phyloP scores from a whole-genome alignment of 2,888 invertebrate genomes.

The Cylloceria caligata region DNA sequence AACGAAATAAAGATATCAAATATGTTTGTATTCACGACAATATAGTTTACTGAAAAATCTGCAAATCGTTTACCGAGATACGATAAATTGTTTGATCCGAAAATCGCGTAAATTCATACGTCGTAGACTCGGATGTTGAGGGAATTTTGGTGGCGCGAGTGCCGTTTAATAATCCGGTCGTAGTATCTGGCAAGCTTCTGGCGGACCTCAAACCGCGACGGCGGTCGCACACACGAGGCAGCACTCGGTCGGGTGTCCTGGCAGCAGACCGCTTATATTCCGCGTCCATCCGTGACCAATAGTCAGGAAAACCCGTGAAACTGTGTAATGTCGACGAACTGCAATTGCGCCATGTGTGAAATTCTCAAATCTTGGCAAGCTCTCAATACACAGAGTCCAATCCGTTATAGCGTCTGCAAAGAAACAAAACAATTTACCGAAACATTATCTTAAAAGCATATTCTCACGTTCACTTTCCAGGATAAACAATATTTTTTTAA shows the following conservation, averaged over 20 bases:
- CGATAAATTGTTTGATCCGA: slow-evolving; percentile 22
- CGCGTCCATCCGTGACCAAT: slow-evolving; percentile 35
- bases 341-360: slow-evolving; percentile 11
- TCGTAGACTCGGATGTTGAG: slow-evolving; percentile 50
- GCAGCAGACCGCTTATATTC: slow-evolving; percentile 33
- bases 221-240: slow-evolving; percentile 75
- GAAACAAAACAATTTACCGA: neutral
- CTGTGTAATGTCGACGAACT: slow-evolving; percentile 22
- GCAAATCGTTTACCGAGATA: neutral
- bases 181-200: slow-evolving; percentile 74
- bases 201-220: slow-evolving; percentile 83
- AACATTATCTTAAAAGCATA: neutral
- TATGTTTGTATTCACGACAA: neutral
- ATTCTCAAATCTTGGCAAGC: slow-evolving; percentile 9
- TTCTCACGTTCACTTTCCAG: too few relatives aligned
- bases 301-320: slow-evolving; percentile 31
- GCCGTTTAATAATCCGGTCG: slow-evolving; percentile 82
- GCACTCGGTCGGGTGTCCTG: slow-evolving; percentile 55
- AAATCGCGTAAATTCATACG: neutral
- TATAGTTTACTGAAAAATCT: slow-evolving; percentile 19
- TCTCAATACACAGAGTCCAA: slow-evolving; percentile 6
- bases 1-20: slow-evolving; percentile 1
- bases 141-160: slow-evolving; percentile 70
- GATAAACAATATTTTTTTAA: too few relatives aligned
- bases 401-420: neutral